Percentiles rank a stretch among this genome's conserved stretches.
Conservation (phyloP, 2,888 invertebrate species). For the Drosophila mulleri region DNA sequence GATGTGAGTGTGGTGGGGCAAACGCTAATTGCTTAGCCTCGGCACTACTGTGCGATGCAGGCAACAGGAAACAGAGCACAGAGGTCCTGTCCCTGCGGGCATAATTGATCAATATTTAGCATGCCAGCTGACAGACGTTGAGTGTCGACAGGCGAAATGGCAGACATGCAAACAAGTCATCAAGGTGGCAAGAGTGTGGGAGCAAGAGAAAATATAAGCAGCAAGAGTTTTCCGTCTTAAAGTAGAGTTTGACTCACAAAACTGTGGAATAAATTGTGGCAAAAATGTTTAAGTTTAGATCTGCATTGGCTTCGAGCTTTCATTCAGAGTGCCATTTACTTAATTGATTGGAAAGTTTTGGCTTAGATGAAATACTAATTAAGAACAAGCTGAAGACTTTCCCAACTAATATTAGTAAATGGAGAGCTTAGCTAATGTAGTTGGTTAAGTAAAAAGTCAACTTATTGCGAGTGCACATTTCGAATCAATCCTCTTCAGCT, state of each 20-base stretch:
- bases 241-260: background rate
- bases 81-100: constrained; percentile 16
- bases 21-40: constrained; percentile 39
- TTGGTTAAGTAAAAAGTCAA: background rate
- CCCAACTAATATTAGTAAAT: too few relatives aligned
- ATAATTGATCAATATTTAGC: constrained; percentile 74
- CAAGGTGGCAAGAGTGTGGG: constrained; percentile 31
- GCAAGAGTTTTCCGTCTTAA: background rate
- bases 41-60: background rate
- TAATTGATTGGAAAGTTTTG: background rate
- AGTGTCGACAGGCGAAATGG: constrained; percentile 67
- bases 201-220: background rate
- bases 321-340: background rate
- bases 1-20: constrained; percentile 28
- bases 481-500: background rate
- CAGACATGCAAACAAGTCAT: constrained; percentile 70
- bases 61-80: background rate
- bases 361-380: background rate
- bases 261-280: background rate
- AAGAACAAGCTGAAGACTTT: background rate
- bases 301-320: background rate
- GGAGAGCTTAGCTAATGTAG: background rate
- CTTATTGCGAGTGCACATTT: background rate
- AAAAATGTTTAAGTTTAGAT: background rate
- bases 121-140: constrained; percentile 49